Evolutionary conservation across 2,113 vertebrate species (phyloP).

Genomic region (Alethe castanea): DNA sequence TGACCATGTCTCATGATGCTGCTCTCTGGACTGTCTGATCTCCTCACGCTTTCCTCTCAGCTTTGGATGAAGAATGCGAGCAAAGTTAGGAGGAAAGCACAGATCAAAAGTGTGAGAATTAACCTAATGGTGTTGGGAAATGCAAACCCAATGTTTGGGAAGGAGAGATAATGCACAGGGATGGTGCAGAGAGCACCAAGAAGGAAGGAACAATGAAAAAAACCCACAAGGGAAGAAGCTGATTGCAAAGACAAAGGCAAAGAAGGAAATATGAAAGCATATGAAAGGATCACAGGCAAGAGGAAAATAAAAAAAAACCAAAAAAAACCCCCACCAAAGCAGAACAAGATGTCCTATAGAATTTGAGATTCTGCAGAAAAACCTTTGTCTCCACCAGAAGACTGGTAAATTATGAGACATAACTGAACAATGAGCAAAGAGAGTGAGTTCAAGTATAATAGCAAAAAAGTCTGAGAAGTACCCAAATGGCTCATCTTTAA

Average conservation of each 20-base stretch:
- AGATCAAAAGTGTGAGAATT: background rate
- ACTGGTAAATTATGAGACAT: background rate
- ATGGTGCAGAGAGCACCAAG: background rate
- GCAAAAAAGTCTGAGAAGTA: background rate
- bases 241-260: background rate
- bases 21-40: background rate
- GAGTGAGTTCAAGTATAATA: background rate
- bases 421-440: background rate
- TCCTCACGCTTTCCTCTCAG: background rate
- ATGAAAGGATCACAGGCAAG: background rate
- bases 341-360: background rate
- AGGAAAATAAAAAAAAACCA: too few species aligned
- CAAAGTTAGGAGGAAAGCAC: background rate
- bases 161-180: background rate
- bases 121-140: background rate
- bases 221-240: constrained; percentile 1
- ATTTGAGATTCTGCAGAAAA: background rate
- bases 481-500: background rate
- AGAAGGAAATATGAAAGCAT: constrained; percentile 14
- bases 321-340: rapidly evolving
- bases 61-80: background rate
- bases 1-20: background rate
- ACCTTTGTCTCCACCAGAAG: background rate
- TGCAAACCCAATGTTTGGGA: background rate
- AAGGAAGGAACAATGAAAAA: constrained; percentile 20